phyloP scores from a whole-genome alignment of 2,888 invertebrate species.

The Quadroppia sp. region DNA sequence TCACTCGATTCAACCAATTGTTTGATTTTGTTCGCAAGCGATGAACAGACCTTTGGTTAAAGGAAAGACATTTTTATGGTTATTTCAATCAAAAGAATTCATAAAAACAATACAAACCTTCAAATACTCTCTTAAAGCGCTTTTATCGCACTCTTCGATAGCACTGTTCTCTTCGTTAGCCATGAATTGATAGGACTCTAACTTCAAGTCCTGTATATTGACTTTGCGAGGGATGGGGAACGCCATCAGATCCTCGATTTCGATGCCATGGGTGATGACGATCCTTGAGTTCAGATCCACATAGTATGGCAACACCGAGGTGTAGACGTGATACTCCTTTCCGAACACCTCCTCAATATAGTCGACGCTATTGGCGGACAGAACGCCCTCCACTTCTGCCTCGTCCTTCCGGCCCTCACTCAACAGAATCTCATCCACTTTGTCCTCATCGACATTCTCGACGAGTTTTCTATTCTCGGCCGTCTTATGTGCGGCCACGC shows the following conservation, averaged over 20 bases:
- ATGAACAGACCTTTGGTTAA: not conserved
- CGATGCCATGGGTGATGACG: slow-evolving; percentile 26
- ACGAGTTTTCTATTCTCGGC: slow-evolving; percentile 43
- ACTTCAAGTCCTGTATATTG: not conserved
- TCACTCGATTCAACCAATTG: not conserved
- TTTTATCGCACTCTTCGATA: slow-evolving; percentile 5
- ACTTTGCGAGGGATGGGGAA: slow-evolving; percentile 7
- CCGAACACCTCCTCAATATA: not conserved
- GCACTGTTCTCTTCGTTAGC: slow-evolving; percentile 17
- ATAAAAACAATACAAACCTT: not conserved
- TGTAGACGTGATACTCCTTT: not conserved
- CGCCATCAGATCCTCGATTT: slow-evolving; percentile 20
- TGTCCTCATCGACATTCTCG: slow-evolving; percentile 45
- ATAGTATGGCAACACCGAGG: not conserved
- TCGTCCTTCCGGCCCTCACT: not conserved
- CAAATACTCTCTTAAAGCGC: not conserved
- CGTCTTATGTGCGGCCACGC: not conserved
- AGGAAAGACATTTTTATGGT: not conserved
- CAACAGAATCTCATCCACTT: slow-evolving; percentile 40
- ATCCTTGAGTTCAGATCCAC: not conserved
- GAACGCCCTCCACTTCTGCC: not conserved
- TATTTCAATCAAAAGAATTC: not conserved
- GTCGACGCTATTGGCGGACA: not conserved
- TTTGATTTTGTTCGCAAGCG: slow-evolving; percentile 3
- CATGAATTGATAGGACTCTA: slow-evolving; percentile 20